Percentiles rank a stretch among this genome's conserved stretches.
phyloP scores from a whole-genome alignment of 2,797 vertebrate species.

The Propithecus deckenii region DNA sequence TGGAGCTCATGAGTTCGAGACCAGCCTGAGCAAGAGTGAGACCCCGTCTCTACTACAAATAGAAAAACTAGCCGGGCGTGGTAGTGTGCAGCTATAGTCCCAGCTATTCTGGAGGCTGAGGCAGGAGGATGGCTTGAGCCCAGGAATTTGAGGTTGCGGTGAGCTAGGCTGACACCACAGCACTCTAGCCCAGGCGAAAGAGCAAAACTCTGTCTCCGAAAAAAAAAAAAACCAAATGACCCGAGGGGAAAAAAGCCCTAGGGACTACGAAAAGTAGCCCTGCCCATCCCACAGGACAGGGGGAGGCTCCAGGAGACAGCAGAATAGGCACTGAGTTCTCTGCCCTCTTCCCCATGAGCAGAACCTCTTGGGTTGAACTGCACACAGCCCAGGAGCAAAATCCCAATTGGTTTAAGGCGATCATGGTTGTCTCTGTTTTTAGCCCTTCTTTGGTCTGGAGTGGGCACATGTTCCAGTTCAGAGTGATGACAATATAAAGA shows the following conservation, averaged over 20 bases:
- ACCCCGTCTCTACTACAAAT: no score
- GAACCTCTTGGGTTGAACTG: not conserved
- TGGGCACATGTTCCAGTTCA: not conserved
- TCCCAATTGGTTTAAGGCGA: not conserved
- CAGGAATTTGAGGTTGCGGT: no score
- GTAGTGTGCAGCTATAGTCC: no score
- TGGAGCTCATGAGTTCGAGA: no score
- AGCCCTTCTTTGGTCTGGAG: not conserved
- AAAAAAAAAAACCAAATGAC: not conserved
- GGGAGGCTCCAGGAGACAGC: not conserved
- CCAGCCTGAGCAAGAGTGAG: no score
- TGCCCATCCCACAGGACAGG: not conserved
- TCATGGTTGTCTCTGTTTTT: not conserved
- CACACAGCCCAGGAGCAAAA: not conserved
- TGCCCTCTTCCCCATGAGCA: not conserved
- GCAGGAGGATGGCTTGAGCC: no score
- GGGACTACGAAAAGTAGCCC: not conserved
- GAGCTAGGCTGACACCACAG: no score
- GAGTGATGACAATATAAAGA: not conserved
- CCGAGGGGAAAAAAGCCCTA: no score
- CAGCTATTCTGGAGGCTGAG: no score
- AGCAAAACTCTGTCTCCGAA: no score
- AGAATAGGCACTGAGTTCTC: accelerated
- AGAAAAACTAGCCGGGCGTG: no score
- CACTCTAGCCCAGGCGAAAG: no score